phyloP scores from a whole-genome alignment of 2,888 invertebrate species.

The Eupeodes latifasciatus region DNA sequence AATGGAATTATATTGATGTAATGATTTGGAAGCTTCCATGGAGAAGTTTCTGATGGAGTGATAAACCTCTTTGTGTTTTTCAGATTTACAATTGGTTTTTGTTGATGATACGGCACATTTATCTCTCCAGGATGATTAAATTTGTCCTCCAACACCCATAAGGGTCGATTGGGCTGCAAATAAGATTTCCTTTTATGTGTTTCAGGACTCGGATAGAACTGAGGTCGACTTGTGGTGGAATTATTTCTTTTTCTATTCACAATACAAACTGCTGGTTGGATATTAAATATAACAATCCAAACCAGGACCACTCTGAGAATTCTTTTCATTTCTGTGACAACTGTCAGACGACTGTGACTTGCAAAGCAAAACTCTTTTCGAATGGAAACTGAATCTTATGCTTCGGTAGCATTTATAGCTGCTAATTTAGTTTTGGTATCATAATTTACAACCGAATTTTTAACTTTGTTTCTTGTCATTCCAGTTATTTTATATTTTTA shows the following conservation, averaged over 20 bases:
- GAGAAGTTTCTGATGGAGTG: conserved; percentile 14
- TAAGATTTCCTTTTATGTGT: conserved; percentile 72
- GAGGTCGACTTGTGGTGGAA: conserved; percentile 14
- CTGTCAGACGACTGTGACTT: too few species aligned
- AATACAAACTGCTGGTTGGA: conserved; percentile 37
- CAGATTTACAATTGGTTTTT: neutral
- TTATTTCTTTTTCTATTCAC: conserved; percentile 48
- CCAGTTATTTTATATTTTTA: conserved; percentile 40
- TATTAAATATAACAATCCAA: conserved; percentile 9
- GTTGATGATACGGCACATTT: conserved; percentile 3
- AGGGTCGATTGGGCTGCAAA: conserved; percentile 79
- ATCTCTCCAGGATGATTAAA: conserved; percentile 73
- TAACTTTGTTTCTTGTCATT: conserved; percentile 42
- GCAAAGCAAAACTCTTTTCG: too few species aligned
- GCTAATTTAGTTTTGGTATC: neutral
- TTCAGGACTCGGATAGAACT: conserved; percentile 58
- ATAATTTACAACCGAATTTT: neutral
- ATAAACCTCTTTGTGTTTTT: conserved; percentile 31
- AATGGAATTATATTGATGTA: conserved; percentile 74
- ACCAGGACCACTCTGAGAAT: conserved; percentile 13
- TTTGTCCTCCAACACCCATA: conserved; percentile 82
- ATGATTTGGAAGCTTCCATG: conserved; percentile 78
- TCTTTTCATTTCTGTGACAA: conserved; percentile 41
- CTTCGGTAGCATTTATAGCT: conserved; percentile 60
- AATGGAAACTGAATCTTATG: conserved; percentile 56